These are phyloP conservation scores for Drosophila niveifrons DNA, from an alignment of 2,888 invertebrate species.

Conservation along the genomic window DNA sequence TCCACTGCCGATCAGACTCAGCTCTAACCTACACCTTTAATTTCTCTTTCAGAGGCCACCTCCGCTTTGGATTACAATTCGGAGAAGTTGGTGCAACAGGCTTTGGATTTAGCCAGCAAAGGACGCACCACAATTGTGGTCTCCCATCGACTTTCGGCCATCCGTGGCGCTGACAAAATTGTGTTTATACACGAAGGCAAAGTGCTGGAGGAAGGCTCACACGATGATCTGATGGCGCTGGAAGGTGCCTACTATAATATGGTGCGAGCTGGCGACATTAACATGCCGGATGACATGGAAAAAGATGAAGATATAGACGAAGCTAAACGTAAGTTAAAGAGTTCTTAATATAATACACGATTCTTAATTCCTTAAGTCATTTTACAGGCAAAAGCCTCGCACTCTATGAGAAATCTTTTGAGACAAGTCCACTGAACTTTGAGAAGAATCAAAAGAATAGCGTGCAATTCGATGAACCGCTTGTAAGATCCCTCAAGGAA, in stretches of 20 bases:
- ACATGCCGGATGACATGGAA: slow-evolving; percentile 69
- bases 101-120: slow-evolving; percentile 91
- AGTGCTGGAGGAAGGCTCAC: slow-evolving; percentile 91
- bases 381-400: slow-evolving; percentile 78
- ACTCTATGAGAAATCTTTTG: slow-evolving; percentile 84
- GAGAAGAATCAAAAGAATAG: slow-evolving; percentile 83
- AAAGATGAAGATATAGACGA: slow-evolving; percentile 72
- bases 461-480: slow-evolving; percentile 76
- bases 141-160: slow-evolving; percentile 90
- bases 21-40: not conserved
- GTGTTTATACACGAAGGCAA: slow-evolving; percentile 90
- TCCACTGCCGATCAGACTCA: too few species aligned
- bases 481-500: slow-evolving; percentile 58
- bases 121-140: slow-evolving; percentile 92
- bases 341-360: not conserved
- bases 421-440: slow-evolving; percentile 82
- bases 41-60: slow-evolving; percentile 88
- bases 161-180: slow-evolving; percentile 90
- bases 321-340: slow-evolving; percentile 66
- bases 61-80: slow-evolving; percentile 93
- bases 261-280: slow-evolving; percentile 86
- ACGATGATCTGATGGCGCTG: slow-evolving; percentile 89
- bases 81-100: slow-evolving; percentile 92
- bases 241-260: slow-evolving; percentile 90
- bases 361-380: not conserved